Evolutionary conservation across 1,140 invertebrate species (phyloP), one percentile per base, ranked within the genome.

Genomic region (Trissolcus basalis): DNA sequence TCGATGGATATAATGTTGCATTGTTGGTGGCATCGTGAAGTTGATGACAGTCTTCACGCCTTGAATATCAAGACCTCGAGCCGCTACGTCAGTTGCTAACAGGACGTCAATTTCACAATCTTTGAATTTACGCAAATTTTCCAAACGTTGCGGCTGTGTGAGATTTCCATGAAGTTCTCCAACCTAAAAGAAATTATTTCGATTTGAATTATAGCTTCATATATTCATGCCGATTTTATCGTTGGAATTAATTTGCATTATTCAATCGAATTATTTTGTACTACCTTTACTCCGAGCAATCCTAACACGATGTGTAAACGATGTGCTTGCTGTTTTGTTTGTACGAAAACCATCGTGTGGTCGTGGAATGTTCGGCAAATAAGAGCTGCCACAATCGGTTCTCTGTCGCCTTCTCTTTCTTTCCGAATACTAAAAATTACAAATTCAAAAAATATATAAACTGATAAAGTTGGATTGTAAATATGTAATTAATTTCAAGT

Each of bases 41-140:
- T 99, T 99, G 41, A 99, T 96, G 3, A 98, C 97, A 36, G 97
- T 99, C 89, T 97, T 95, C 0, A 99, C 97, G 6, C 96, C 96
- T 47, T 94, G 92, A 79, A 99, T 99, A 88, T 99, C 98, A 19
- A 99, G 90, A 87, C 98, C 98, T 87, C 98, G 90, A 19, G 98
- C 97, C 6, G 97, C 97, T 15, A 99, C 94, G 90, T 99, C 98
- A 4, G 98, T 99, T 0, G 97, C 97, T 50, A 99, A 92, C 12
- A 99, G 88, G 4, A 99, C 92, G 89, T 99, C 97, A 32, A 97
- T 92, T 83, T 93, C 91, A 80, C 95, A 93, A 9, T 97, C 93
- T 85, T 95, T 96, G 82, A 99, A 98, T 78, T 93, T 92, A 74
- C 93, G 92, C n/a, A 98, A 90, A 27, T 95, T 93, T 76, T 98